A percentile compares a stretch with the other conserved stretches of the same genome.
Evolutionary conservation across 37 sponge, comb jelly and placozoan species (phyloP).

Genomic region (Hexactinellida sp.): DNA sequence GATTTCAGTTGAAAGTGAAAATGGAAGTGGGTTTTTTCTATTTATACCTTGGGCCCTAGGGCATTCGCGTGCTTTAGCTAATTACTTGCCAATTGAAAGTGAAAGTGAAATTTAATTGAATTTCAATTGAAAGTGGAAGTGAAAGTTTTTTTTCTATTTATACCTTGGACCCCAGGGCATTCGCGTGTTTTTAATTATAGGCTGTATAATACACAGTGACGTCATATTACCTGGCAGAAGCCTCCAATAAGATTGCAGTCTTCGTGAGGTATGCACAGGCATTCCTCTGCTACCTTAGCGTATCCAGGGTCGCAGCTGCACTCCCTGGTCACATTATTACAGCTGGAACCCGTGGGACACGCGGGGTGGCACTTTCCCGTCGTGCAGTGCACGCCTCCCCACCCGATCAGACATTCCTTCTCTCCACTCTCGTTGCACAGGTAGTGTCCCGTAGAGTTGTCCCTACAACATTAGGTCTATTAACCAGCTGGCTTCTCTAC

Average conservation of each 20-base stretch:
- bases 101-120: too few relatives aligned
- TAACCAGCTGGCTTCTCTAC: too few relatives aligned
- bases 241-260: slow-evolving; percentile 4
- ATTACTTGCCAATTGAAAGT: too few relatives aligned
- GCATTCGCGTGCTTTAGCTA: too few relatives aligned
- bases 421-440: background rate
- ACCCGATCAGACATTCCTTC: background rate
- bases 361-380: background rate
- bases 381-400: background rate
- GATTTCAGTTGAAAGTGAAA: too few relatives aligned
- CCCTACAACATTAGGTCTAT: background rate
- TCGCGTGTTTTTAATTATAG: too few relatives aligned
- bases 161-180: too few relatives aligned
- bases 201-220: too few relatives aligned
- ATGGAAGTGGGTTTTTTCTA: too few relatives aligned
- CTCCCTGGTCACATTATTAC: background rate
- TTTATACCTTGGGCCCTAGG: too few relatives aligned
- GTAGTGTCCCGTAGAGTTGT: background rate
- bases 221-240: background rate
- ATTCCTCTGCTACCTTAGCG: background rate
- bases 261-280: background rate
- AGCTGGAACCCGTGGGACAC: background rate
- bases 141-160: too few relatives aligned
- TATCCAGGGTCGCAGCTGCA: background rate
- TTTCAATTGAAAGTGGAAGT: too few relatives aligned